phyloP scores from a whole-genome alignment of 1,140 invertebrate genomes.

The Aphidius ervi region DNA sequence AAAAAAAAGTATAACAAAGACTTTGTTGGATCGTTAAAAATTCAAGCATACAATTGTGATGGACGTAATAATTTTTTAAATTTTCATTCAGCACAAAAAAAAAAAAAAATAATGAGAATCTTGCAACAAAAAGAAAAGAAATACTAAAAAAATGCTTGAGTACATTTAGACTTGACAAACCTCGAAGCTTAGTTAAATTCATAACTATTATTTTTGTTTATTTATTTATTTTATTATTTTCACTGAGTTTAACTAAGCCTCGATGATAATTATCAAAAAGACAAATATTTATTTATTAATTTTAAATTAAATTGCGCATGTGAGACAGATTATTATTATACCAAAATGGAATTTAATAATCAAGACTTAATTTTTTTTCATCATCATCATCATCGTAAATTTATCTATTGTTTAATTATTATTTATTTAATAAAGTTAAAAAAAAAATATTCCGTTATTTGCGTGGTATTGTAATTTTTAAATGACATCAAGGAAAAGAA shows the following conservation, averaged over 20 bases:
- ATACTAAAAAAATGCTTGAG: slow-evolving; percentile 8
- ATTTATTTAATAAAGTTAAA: slow-evolving; percentile 4
- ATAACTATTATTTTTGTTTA: not conserved
- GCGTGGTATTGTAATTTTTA: slow-evolving; percentile 21
- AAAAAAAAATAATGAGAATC: not conserved
- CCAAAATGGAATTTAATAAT: not conserved
- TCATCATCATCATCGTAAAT: not conserved
- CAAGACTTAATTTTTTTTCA: not conserved
- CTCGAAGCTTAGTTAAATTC: slow-evolving; percentile 23
- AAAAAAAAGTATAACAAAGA: too few species aligned
- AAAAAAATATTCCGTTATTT: slow-evolving; percentile 12
- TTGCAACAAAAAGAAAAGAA: slow-evolving; percentile 6
- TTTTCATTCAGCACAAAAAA: not conserved
- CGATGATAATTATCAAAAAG: slow-evolving; percentile 18
- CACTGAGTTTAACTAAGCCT: slow-evolving; percentile 21
- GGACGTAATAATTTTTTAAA: not conserved
- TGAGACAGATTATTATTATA: not conserved
- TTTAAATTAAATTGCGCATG: slow-evolving; percentile 7
- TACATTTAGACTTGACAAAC: slow-evolving; percentile 33
- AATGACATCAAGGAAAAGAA: slow-evolving; percentile 5
- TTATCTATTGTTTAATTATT: not conserved
- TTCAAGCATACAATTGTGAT: slow-evolving; percentile 5
- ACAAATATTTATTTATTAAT: slow-evolving; percentile 35
- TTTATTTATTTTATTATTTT: too few species aligned
- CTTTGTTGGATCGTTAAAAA: too few species aligned